phyloP scores from a whole-genome alignment of 2,113 vertebrate genomes.

The Semnornis frantzii region DNA sequence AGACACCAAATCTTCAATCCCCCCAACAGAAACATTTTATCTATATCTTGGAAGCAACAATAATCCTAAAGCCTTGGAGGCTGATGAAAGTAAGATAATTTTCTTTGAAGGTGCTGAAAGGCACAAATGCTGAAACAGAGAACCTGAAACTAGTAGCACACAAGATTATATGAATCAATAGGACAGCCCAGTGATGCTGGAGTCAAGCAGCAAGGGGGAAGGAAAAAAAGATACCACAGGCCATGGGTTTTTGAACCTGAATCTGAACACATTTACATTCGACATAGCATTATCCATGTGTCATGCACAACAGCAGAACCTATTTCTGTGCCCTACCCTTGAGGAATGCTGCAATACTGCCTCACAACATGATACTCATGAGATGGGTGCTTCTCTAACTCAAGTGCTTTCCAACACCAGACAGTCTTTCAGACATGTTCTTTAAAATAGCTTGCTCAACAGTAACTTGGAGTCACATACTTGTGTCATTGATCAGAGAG shows the following conservation, averaged over 20 bases:
- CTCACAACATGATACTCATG: neutral
- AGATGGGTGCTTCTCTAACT: constrained; percentile 23
- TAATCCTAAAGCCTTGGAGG: neutral
- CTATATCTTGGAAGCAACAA: neutral
- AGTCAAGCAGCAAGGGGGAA: neutral
- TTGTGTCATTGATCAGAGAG: neutral
- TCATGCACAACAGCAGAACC: neutral
- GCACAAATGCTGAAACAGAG: neutral
- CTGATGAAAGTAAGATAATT: neutral
- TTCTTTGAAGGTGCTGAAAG: neutral
- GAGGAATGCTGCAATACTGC: neutral
- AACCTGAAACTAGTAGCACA: neutral
- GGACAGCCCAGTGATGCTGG: neutral
- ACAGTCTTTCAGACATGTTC: constrained; percentile 7
- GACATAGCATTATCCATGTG: neutral
- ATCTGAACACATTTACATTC: neutral
- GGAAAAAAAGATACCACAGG: neutral
- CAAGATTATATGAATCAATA: neutral
- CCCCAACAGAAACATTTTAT: neutral
- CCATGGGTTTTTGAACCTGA: neutral
- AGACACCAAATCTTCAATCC: neutral
- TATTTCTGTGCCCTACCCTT: neutral
- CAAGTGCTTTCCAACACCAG: neutral
- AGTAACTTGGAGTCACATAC: constrained; percentile 14
- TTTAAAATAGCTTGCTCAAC: constrained; percentile 8